Evolutionary conservation across 2,113 vertebrate species (phyloP), one percentile per base, ranked within the genome.

Genomic region (Calidris pugnax): DNA sequence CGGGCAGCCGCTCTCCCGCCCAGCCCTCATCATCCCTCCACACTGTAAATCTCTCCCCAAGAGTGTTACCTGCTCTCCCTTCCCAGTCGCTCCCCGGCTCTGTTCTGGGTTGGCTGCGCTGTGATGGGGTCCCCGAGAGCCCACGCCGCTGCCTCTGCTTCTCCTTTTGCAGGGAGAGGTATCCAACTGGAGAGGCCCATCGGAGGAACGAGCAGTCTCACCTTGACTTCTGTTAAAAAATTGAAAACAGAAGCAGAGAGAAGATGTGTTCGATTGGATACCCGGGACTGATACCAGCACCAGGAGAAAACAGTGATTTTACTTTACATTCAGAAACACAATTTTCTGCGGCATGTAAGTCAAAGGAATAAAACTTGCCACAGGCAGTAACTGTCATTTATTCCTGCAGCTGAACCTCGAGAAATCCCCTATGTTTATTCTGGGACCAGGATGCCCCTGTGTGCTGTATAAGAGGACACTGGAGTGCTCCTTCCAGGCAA

Each of bases 291-390:
- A 76, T 12, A 68, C 28, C 64, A 84, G 59, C 63, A 88, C 28
- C 28, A 59, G 43, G 43, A 81, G 47, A 93, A 88, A 76, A 56
- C 37, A 81, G 51, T 68, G 30, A 3, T 94, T 93, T 71, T 68
- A 87, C 19, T 82, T 64, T 14, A 68, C 43, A 56, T 89, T 76
- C 4, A 4, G 78, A 91, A 91, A 79, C 47, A 26, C 2, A 35
- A 68, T 87, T 93, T 89, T 72, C 77, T 91, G 66, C 68, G 50
- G 62, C 55, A 55, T 64, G 9, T 41, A 89, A 85, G 72, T 64
- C 87, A 93, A 69, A 95, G 55, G 28, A 96, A 76, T 82, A 93
- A 90, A 89, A 76, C 77, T 73, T 85, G 93, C 82, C 9, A 2
- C 62, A 14, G 74, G 85, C 85, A 79, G 6, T 64, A 87, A 56